Evolutionary conservation across 2,113 vertebrate genomes (phyloP).

Genomic region (Fulmarus glacialis): DNA sequence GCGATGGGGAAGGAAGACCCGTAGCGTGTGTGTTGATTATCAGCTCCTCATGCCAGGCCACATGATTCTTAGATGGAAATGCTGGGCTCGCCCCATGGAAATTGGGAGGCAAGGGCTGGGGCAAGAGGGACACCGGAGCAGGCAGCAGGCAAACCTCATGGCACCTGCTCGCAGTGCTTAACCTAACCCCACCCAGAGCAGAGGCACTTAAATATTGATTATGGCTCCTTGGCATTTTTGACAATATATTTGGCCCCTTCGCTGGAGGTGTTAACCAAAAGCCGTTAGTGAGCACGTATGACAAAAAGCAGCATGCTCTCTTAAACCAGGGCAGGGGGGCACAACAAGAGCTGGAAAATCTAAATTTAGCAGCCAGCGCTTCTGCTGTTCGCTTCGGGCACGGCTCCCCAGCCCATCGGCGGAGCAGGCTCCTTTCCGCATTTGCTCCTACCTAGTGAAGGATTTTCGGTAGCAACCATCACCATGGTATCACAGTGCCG

Average conservation of each 20-base stretch:
- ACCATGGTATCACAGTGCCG: slow-evolving; percentile 43
- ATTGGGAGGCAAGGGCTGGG: not conserved
- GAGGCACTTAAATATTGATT: not conserved
- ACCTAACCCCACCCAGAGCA: not conserved
- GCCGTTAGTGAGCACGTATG: not conserved
- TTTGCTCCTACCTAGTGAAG: not conserved
- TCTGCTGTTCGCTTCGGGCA: not conserved
- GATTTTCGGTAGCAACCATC: slow-evolving; percentile 64
- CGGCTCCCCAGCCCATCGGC: not conserved
- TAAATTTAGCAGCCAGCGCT: slow-evolving; percentile 21
- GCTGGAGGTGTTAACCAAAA: not conserved
- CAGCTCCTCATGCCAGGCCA: not conserved
- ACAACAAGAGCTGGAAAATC: slow-evolving; percentile 24
- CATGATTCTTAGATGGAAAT: not conserved
- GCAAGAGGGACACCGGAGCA: fast-evolving
- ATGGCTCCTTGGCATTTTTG: not conserved
- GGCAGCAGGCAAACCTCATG: not conserved
- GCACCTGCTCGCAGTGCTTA: not conserved
- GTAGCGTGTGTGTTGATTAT: fast-evolving
- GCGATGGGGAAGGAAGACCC: not conserved
- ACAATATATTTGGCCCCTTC: not conserved
- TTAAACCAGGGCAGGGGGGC: not conserved
- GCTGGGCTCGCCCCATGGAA: not conserved
- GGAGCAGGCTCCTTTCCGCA: not conserved
- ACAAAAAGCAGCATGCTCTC: not conserved